Evolutionary conservation across 2,113 vertebrate species (phyloP).

Genomic region (Speoplatyrhinus poulsoni): DNA sequence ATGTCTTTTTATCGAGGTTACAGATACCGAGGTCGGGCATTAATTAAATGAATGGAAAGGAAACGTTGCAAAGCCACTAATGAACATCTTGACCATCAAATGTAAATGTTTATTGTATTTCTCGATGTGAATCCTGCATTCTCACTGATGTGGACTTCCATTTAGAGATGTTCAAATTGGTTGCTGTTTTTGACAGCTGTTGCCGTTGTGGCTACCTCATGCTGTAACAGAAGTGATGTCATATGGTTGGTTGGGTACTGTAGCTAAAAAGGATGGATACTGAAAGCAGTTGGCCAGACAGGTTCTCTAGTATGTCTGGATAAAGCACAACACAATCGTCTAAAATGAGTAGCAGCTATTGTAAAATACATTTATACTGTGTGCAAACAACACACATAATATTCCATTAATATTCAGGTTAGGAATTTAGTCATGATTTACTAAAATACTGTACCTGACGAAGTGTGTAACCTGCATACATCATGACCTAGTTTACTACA

Average conservation of each 20-base stretch:
- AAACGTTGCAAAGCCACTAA: too few species aligned
- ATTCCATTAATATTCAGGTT: not conserved
- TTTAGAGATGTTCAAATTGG: conserved; percentile 8
- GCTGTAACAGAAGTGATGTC: conserved; percentile 40
- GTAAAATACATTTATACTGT: conserved; percentile 33
- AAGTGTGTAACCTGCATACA: too few species aligned
- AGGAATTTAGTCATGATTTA: too few species aligned
- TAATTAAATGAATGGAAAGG: too few species aligned
- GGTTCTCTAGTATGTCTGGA: conserved; percentile 6
- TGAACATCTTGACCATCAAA: too few species aligned
- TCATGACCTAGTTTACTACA: too few species aligned
- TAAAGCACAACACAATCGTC: conserved; percentile 60
- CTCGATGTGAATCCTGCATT: too few species aligned
- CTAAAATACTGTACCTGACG: too few species aligned
- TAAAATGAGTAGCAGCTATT: conserved; percentile 45
- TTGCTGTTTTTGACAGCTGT: conserved; percentile 9
- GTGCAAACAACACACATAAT: conserved; percentile 34
- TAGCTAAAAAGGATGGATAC: not conserved
- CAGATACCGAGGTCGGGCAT: not conserved
- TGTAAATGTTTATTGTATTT: too few species aligned
- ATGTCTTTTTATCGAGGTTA: not conserved
- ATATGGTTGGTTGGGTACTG: not conserved
- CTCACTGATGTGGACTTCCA: not conserved
- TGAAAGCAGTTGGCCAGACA: not conserved
- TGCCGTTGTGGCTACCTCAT: conserved; percentile 45